Percentiles rank a stretch among this genome's conserved stretches.
These are phyloP conservation scores for Tapirus indicus DNA, from an alignment of 2,797 vertebrate genomes.

Conservation along the genomic window DNA sequence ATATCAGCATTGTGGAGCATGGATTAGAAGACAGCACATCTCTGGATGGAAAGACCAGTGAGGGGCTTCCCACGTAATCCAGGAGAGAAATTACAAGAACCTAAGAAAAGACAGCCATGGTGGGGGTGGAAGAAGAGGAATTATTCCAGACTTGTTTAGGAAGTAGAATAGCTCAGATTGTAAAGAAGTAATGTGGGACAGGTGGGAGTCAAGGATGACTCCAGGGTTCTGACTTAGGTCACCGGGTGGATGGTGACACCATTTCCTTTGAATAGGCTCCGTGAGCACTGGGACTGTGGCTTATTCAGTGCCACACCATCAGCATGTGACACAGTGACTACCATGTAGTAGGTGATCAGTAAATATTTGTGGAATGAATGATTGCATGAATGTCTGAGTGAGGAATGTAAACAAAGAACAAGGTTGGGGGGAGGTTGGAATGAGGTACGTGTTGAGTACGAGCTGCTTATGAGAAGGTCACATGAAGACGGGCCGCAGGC, in stretches of 20 bases:
- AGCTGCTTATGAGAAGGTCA: not conserved
- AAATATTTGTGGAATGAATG: not conserved
- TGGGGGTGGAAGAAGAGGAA: not conserved
- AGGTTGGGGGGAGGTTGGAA: no score
- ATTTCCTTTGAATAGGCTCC: not conserved
- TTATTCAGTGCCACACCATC: not conserved
- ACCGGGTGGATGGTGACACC: not conserved
- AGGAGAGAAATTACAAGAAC: not conserved
- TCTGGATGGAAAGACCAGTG: not conserved
- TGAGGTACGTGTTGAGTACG: fast-evolving
- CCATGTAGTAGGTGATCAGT: not conserved
- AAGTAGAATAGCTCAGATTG: not conserved
- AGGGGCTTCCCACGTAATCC: not conserved
- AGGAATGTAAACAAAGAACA: not conserved
- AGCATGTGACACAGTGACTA: fast-evolving
- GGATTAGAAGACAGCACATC: not conserved
- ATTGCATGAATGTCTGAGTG: fast-evolving
- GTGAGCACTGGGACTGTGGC: not conserved
- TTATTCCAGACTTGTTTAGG: not conserved
- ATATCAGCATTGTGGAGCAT: not conserved
- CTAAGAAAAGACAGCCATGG: not conserved
- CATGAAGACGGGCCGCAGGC: not conserved
- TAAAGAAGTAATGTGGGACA: not conserved
- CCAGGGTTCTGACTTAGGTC: not conserved
- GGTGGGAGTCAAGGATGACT: not conserved